Conservation (phyloP, 2,797 vertebrate species). For the Botia almorhae region DNA sequence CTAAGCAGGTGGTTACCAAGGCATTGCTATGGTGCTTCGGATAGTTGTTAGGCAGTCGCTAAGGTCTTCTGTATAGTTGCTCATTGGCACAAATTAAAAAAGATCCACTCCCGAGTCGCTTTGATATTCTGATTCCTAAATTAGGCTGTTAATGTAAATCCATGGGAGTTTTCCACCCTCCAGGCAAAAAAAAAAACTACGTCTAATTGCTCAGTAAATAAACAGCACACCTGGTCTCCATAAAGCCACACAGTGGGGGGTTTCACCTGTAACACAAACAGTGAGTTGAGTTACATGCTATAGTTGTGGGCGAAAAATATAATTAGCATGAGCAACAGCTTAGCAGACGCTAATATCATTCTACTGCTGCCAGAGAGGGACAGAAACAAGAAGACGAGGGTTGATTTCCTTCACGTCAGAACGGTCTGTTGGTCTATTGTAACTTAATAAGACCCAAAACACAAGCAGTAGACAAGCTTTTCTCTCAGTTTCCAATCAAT, state of each 20-base stretch:
- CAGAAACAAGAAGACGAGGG: neutral
- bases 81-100: neutral
- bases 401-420: neutral
- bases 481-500: conserved; percentile 27
- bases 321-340: neutral
- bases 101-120: neutral
- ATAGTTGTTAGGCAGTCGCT: neutral
- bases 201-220: neutral
- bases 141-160: too few species aligned
- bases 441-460: conserved; percentile 19
- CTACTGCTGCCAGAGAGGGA: neutral
- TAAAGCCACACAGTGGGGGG: neutral
- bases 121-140: neutral
- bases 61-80: neutral
- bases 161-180: too few species aligned
- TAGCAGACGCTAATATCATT: neutral
- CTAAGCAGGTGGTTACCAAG: neutral
- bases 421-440: conserved; percentile 19
- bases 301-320: neutral
- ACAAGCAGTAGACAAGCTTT: conserved; percentile 3
- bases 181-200: neutral
- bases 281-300: neutral
- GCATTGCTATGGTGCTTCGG: neutral
- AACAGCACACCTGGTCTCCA: neutral
- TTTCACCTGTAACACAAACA: neutral